Base-by-base conservation (phyloP, 2,888 invertebrate genomes). In the Doris montereyensis region DNA sequence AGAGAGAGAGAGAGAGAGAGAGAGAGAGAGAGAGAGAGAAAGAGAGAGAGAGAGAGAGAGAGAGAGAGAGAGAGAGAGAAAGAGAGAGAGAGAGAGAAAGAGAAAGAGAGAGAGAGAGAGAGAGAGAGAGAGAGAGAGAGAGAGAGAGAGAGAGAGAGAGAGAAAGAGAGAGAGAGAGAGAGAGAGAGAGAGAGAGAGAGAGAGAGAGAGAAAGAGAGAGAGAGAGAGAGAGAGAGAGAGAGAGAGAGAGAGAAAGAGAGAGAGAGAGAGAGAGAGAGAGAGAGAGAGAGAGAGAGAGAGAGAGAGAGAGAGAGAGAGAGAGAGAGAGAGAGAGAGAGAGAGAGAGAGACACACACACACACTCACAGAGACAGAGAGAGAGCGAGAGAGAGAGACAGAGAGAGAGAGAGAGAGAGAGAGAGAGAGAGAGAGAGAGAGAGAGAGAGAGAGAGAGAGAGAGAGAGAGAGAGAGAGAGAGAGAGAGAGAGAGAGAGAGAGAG, bases 371-470 rank as follows among this genome's bases (percentile, higher is more conserved):
- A 3, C 21, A 60, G 60, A 60, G 60, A 60, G 60, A 60, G 60
- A 60, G 60, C n/a, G 60, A 60, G 60, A 60, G 60, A 60, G 60
- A 60, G 60, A 60, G 60, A 60, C 21, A n/a, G 67, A 32, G n/a
- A n/a, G n/a, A n/a, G n/a, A n/a, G n/a, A n/a, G n/a, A n/a, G n/a
- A n/a, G n/a, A n/a, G n/a, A n/a, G n/a, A n/a, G n/a, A n/a, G 52
- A 32, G 70, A 32, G 71, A 71, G 10, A 41, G 71, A 41, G 35
- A 10, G 71, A 71, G 24, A 71, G 71, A 71, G 8, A 71, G 52
- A 71, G 4, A 41, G 71, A 71, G n/a, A 71, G 52, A 71, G 5
- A 41, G 41, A 41, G 13, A 71, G 26, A 41, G 1, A 41, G 41
- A 71, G 4, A 41, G 41, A 71, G 1, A 71, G 68, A 68, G 1